Evolutionary conservation across 2,888 invertebrate species (phyloP).

Genomic region (Lepidocyrtinus sp.): DNA sequence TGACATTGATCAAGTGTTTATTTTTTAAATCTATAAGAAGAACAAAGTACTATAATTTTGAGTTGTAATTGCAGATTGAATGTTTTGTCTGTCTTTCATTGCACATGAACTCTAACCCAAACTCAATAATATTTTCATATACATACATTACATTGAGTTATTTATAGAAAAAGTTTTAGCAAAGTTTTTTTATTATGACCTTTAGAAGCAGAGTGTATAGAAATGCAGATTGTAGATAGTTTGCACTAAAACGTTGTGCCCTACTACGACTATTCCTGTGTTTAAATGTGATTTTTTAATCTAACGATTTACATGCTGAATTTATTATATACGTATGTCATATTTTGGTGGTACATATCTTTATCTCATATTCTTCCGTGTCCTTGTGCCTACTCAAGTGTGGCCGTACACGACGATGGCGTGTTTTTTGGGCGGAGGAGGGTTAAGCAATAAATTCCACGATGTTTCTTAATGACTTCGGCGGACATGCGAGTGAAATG

Average conservation of each 20-base stretch:
- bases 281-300: too few relatives aligned
- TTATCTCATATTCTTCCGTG: background rate
- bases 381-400: conserved; percentile 1
- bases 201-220: background rate
- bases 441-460: too few relatives aligned
- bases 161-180: background rate
- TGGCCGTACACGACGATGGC: background rate
- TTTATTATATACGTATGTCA: too few relatives aligned
- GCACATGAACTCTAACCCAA: background rate
- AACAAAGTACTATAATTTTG: too few relatives aligned
- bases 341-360: too few relatives aligned
- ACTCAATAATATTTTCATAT: background rate
- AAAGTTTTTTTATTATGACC: background rate
- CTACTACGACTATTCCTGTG: too few relatives aligned
- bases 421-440: conserved; percentile 1
- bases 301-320: too few relatives aligned
- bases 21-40: too few relatives aligned
- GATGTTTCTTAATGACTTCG: too few relatives aligned
- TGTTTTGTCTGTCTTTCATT: background rate
- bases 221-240: too few relatives aligned
- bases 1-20: conserved; percentile 7
- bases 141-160: background rate
- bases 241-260: too few relatives aligned
- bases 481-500: too few relatives aligned
- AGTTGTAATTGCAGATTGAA: background rate